Base-by-base conservation (phyloP, 2,888 invertebrate genomes). In the Drosophila mettleri region DNA sequence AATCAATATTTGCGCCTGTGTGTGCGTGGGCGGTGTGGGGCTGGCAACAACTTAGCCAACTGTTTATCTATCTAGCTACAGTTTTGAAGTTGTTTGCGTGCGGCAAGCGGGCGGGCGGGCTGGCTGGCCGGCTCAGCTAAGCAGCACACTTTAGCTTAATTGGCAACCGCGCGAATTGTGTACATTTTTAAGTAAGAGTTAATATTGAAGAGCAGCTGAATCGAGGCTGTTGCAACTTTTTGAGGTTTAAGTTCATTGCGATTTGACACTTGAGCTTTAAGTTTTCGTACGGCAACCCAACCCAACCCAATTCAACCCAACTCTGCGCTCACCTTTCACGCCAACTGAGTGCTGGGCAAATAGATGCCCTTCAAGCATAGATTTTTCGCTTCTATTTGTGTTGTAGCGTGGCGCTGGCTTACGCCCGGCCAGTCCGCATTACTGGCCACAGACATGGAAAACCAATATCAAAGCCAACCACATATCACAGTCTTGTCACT, bases 111-210 rank as follows among this genome's bases (percentile, higher is more conserved):
- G 20, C 20, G 39, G 39, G 14, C 43, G 24, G 41, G 8, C 9
- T 16, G 18, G 18, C 14, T 27, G 27, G 27, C n/a, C 1, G 34
- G 16, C 24, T 24, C 10, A 9, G 69, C 66, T 71, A 76, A 81
- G 78, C 77, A 76, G 81, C 73, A 85, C 84, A 85, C 79, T 85
- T 85, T 75, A 78, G 74, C 77, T 87, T 85, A 85, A 85, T 85
- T 85, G 85, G 85, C 74, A 82, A 69, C 73, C 74, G 68, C 76
- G 69, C 72, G 61, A 78, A 51, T 69, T 83, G 84, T 83, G 83
- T 86, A 73, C 86, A 86, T 75, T 83, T 83, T 83, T 81, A 78
- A 84, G 84, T 87, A 84, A 84, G 79, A 87, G 84, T 84, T 87
- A 85, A 84, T 73, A 84, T 87, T 84, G 69, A 68, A 63, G 55